Conservation (phyloP, 1,140 invertebrate genomes). For the Drosophila takahashii region DNA sequence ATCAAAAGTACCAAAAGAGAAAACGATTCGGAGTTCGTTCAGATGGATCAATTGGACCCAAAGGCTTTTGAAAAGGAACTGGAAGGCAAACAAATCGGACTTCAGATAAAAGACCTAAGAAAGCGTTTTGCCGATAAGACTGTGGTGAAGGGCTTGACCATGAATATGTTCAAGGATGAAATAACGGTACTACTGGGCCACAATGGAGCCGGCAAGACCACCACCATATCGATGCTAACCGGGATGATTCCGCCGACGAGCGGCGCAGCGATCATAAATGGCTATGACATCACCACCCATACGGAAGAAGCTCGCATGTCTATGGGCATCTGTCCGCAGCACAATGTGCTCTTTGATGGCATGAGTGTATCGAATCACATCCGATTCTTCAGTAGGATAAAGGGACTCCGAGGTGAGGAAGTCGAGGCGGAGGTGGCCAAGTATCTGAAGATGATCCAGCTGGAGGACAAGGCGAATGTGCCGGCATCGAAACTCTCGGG, state of each 20-base stretch:
- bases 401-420: slow-evolving; percentile 87
- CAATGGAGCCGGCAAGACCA: slow-evolving; percentile 91
- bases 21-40: slow-evolving; percentile 61
- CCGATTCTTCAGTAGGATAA: slow-evolving; percentile 92
- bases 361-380: slow-evolving; percentile 96
- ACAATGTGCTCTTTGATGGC: slow-evolving; percentile 96
- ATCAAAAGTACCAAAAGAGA: slow-evolving; percentile 6
- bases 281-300: slow-evolving; percentile 88
- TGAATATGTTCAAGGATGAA: slow-evolving; percentile 89
- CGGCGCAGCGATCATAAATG: slow-evolving; percentile 89
- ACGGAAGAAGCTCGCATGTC: slow-evolving; percentile 88
- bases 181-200: slow-evolving; percentile 92
- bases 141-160: slow-evolving; percentile 89
- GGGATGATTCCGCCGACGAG: slow-evolving; percentile 89
- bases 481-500: slow-evolving; percentile 89
- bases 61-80: slow-evolving; percentile 87
- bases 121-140: slow-evolving; percentile 87
- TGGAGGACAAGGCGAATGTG: slow-evolving; percentile 86
- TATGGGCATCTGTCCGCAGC: slow-evolving; percentile 96
- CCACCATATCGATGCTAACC: slow-evolving; percentile 93
- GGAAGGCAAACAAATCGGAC: slow-evolving; percentile 86
- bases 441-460: slow-evolving; percentile 89
- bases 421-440: slow-evolving; percentile 87
- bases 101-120: slow-evolving; percentile 87
- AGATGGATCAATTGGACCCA: slow-evolving; percentile 26